Base-by-base conservation (phyloP, 2,888 invertebrate genomes). In the Conops quadrifasciatus region DNA sequence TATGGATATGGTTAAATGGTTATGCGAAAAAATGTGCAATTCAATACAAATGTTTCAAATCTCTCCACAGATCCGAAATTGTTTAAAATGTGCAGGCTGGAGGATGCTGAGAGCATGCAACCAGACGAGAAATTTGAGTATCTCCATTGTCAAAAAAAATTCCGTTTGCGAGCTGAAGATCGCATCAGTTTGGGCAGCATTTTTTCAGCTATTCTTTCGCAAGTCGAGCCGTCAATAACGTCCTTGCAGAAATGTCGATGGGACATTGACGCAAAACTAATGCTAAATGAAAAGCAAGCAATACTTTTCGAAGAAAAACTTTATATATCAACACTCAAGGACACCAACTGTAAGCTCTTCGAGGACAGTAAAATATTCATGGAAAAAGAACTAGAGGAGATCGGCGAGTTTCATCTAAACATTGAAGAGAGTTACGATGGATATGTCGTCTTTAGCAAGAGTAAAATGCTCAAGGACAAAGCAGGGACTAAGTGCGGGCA, bases 151-250 rank as follows among this genome's bases (percentile, higher is more conserved):
- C 78, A 77, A 56, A 76, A 76, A 53, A 43, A 69, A 63, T 78
- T 78, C 0, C 71, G 77, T 53, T 49, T 82, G 9, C 75, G 74
- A 36, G 77, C 83, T 7, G 77, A 81, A 73, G 82, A 82, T 74
- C 83, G 82, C 74, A 83, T 82, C 60, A 82, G 82, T 74, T 72
- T 82, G 24, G 80, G 81, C 19, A 84, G 84, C 69, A 81, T 82
- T 19, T 77, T 83, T 4, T 83, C 84, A 0, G 76, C 78, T 3
- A 5, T 83, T 15, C 63, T 84, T 21, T 70, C 78, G 21, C 74
- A 75, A 3, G 76, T 84, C 19, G 80, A 80, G 43, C 75, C 79
- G 0, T 75, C 79, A 1, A 78, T 79, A 16, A 77, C 75, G 0
- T 73, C 78, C 58, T 78, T 74, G 2, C 69, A 67, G 9, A 60